Conservation (phyloP, 2,113 vertebrate species). For the Vireo altiloquus region DNA sequence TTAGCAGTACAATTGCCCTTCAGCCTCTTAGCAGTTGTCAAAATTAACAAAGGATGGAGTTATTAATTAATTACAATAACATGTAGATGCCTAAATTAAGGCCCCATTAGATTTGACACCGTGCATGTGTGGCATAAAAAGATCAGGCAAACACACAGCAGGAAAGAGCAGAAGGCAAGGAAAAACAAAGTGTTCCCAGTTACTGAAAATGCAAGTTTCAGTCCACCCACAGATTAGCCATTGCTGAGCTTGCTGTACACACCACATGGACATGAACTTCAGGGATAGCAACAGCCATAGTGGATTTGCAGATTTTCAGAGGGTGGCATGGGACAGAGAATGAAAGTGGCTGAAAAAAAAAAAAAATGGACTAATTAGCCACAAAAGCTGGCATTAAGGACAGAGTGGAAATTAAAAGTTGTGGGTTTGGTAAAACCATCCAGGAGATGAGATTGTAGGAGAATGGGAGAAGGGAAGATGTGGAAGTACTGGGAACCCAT, state of each 20-base stretch:
- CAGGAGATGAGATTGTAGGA: not conserved
- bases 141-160: not conserved
- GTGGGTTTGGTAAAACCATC: not conserved
- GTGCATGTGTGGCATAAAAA: not conserved
- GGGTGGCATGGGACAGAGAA: not conserved
- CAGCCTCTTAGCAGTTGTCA: conserved; percentile 21
- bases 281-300: not conserved
- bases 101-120: not conserved
- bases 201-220: not conserved
- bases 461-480: not conserved
- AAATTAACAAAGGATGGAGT: conserved; percentile 37
- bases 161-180: not conserved
- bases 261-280: not conserved
- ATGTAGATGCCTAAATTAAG: not conserved
- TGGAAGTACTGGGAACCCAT: not conserved
- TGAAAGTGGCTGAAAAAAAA: not conserved
- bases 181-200: not conserved
- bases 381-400: not conserved
- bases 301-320: not conserved
- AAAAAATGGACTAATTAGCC: not conserved
- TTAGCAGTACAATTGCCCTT: not conserved
- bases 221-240: not conserved
- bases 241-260: not conserved
- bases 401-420: not conserved
- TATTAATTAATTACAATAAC: conserved; percentile 39